phyloP scores from a whole-genome alignment of 1,140 invertebrate genomes.

The Heterodera schachtii region DNA sequence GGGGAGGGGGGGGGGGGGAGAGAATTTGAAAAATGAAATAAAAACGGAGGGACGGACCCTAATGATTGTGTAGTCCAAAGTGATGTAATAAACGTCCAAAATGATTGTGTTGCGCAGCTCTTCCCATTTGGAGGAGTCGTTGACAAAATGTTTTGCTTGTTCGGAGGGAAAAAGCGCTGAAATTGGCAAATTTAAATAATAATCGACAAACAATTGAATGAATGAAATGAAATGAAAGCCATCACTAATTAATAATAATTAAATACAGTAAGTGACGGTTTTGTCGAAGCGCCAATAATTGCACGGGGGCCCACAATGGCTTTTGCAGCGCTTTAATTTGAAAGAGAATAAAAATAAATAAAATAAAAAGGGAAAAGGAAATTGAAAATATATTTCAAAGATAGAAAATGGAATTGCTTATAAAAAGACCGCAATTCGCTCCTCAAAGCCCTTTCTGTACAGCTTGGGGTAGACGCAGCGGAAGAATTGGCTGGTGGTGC shows the following conservation, averaged over 20 bases:
- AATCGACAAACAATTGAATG: not conserved
- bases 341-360: too few species aligned
- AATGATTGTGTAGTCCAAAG: slow-evolving; percentile 56
- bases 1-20: not conserved
- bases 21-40: not conserved
- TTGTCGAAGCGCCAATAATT: slow-evolving; percentile 54
- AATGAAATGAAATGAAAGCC: too few species aligned
- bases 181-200: not conserved
- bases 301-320: slow-evolving; percentile 50
- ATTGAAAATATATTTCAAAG: slow-evolving; percentile 11
- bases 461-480: slow-evolving; percentile 46
- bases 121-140: slow-evolving; percentile 49
- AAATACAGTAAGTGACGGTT: slow-evolving; percentile 48
- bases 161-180: slow-evolving; percentile 47
- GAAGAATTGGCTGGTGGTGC: slow-evolving; percentile 54
- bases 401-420: not conserved
- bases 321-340: slow-evolving; percentile 49
- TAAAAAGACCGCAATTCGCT: slow-evolving; percentile 22
- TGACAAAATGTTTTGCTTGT: slow-evolving; percentile 42
- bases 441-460: slow-evolving; percentile 22
- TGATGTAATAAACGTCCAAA: slow-evolving; percentile 52
- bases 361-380: not conserved
- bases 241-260: not conserved
- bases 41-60: slow-evolving; percentile 30
- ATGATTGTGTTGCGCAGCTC: slow-evolving; percentile 35